These are phyloP conservation scores for Octopus bimaculoides DNA, from an alignment of 1,140 invertebrate species.

Conservation along the genomic window DNA sequence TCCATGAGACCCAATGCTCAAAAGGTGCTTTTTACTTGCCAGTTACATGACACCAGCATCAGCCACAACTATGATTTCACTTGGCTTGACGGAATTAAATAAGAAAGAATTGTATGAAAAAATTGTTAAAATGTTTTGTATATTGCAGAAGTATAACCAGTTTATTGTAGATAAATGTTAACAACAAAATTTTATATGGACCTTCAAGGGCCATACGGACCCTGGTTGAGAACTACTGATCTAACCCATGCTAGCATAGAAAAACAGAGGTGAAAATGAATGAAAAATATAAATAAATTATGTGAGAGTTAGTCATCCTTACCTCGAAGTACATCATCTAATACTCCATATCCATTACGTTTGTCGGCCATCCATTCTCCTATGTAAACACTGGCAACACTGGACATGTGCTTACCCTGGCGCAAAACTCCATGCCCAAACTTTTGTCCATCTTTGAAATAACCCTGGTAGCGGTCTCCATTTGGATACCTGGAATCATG, in stretches of 20 bases:
- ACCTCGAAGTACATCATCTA: conserved; percentile 74
- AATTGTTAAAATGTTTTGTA: too few relatives aligned
- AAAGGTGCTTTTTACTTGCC: too few relatives aligned
- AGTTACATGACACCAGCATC: too few relatives aligned
- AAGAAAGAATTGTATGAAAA: too few relatives aligned
- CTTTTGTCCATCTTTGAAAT: conserved; percentile 78
- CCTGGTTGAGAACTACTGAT: too few relatives aligned
- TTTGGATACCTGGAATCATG: conserved; percentile 61
- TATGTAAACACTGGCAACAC: conserved; percentile 76
- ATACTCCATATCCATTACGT: conserved; percentile 80
- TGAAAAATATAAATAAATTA: not conserved
- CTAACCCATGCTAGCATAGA: not conserved
- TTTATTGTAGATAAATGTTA: too few relatives aligned
- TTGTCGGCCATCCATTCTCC: conserved; percentile 78
- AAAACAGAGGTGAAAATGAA: not conserved
- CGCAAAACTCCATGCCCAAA: conserved; percentile 81
- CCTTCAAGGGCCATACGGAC: too few relatives aligned
- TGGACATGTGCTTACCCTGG: conserved; percentile 74
- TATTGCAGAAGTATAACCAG: too few relatives aligned
- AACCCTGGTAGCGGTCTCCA: conserved; percentile 78
- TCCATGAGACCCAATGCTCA: too few relatives aligned
- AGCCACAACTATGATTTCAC: too few relatives aligned
- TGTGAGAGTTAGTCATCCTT: not conserved
- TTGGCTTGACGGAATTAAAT: too few relatives aligned
- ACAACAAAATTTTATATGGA: too few relatives aligned